These are phyloP conservation scores for Drosophila kanapiae DNA, from an alignment of 1,140 invertebrate species.

Conservation along the genomic window DNA sequence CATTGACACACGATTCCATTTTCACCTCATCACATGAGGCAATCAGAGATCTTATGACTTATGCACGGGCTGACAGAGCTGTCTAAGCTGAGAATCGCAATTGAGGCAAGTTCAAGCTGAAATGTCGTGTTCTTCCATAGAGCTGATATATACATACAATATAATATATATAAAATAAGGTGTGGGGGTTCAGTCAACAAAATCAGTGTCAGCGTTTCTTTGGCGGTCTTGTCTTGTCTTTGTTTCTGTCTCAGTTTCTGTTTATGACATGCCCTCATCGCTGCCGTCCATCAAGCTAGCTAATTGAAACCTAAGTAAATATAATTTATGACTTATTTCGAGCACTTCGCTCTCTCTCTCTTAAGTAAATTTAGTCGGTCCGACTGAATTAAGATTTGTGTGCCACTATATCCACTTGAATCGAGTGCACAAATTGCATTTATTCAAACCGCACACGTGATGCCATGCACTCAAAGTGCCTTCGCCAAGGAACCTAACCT, in stretches of 20 bases:
- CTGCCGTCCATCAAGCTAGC: constrained; percentile 32
- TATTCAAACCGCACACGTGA: constrained; percentile 61
- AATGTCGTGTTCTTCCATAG: constrained; percentile 19
- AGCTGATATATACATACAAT: background rate
- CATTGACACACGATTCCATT: constrained; percentile 9
- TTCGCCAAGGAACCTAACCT: constrained; percentile 14
- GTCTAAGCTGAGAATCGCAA: constrained; percentile 29
- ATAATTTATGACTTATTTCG: constrained; percentile 71
- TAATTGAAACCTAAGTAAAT: constrained; percentile 73
- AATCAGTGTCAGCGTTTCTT: constrained; percentile 60
- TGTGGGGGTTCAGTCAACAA: constrained; percentile 26
- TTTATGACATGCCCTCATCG: constrained; percentile 28
- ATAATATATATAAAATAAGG: background rate
- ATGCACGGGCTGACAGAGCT: constrained; percentile 29
- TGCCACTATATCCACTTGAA: constrained; percentile 54
- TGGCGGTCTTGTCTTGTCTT: constrained; percentile 44
- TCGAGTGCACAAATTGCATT: constrained; percentile 75
- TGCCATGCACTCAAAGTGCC: constrained; percentile 26
- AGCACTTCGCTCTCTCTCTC: constrained; percentile 40
- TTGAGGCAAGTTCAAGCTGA: constrained; percentile 54
- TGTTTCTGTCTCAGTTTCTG: constrained; percentile 48
- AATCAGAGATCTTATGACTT: constrained; percentile 39
- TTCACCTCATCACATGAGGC: constrained; percentile 24
- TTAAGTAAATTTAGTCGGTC: constrained; percentile 62
- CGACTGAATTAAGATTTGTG: constrained; percentile 77